phyloP scores from a whole-genome alignment of 2,797 vertebrate species.

The Hydrophis major region DNA sequence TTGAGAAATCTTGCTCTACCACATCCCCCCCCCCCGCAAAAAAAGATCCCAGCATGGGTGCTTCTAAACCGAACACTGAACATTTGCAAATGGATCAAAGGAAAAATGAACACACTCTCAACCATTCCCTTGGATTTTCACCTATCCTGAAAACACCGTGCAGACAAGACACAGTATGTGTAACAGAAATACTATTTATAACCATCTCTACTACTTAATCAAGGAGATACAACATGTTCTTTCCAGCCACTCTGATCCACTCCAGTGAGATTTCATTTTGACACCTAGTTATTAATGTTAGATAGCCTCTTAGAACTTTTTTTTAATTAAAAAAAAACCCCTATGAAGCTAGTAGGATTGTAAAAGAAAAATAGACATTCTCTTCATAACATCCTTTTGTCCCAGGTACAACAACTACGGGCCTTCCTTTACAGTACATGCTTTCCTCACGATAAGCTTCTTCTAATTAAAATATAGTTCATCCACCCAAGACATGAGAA shows the following conservation, averaged over 20 bases:
- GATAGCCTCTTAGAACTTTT: neutral
- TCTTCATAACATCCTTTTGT: conserved; percentile 19
- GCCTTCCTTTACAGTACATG: conserved; percentile 22
- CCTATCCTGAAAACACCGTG: neutral
- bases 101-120: neutral
- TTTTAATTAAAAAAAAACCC: neutral
- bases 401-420: conserved; percentile 4
- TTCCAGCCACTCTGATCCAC: neutral
- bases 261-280: conserved; percentile 2
- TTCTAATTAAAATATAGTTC: conserved; percentile 41
- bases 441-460: conserved; percentile 41
- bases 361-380: neutral
- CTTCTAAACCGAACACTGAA: neutral
- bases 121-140: neutral
- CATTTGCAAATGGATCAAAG: neutral
- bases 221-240: neutral
- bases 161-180: neutral
- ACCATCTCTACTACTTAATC: neutral
- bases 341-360: neutral
- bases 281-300: neutral
- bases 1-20: neutral
- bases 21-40: neutral
- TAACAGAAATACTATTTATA: neutral
- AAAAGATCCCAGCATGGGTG: neutral
- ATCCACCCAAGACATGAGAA: conserved; percentile 51